Percentiles rank a stretch among this genome's conserved stretches.
Conservation (phyloP, 2,797 vertebrate genomes). For the Notolabrus celidotus region DNA sequence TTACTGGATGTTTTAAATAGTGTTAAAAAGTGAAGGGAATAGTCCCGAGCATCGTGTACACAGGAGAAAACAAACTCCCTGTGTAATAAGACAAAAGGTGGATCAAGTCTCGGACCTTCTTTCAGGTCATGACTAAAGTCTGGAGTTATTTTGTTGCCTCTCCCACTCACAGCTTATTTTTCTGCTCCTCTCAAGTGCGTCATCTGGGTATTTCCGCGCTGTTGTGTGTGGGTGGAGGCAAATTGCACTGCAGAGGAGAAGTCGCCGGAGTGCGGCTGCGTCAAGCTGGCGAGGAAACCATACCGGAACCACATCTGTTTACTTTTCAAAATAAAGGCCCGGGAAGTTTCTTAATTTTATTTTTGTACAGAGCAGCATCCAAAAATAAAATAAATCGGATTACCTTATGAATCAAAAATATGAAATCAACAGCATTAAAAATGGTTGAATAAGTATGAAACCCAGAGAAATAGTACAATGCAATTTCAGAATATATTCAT, state of each 20-base stretch:
- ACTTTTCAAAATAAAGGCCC: constrained; percentile 56
- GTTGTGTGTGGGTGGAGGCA: constrained; percentile 71
- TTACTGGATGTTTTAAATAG: not conserved
- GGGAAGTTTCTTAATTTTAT: not conserved
- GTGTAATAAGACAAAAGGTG: not conserved
- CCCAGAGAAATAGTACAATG: no score
- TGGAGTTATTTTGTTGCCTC: constrained; percentile 55
- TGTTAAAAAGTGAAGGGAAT: no score
- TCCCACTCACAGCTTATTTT: constrained; percentile 62
- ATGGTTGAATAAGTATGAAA: no score
- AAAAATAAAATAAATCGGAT: no score
- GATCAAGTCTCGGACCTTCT: constrained; percentile 11
- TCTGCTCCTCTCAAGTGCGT: constrained; percentile 75
- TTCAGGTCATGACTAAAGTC: constrained; percentile 54
- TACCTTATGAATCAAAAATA: no score
- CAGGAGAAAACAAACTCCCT: not conserved
- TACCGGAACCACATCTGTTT: not conserved
- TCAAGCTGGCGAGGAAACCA: not conserved
- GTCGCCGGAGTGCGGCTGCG: not conserved
- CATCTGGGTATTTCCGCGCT: constrained; percentile 86
- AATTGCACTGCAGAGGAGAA: constrained; percentile 50
- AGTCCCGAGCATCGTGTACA: not conserved
- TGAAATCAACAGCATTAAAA: no score
- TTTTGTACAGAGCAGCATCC: not conserved
- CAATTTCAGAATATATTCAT: no score